These are phyloP conservation scores for Phalacrocorax brasilianus DNA, from an alignment of 2,113 vertebrate species.

Conservation along the genomic window DNA sequence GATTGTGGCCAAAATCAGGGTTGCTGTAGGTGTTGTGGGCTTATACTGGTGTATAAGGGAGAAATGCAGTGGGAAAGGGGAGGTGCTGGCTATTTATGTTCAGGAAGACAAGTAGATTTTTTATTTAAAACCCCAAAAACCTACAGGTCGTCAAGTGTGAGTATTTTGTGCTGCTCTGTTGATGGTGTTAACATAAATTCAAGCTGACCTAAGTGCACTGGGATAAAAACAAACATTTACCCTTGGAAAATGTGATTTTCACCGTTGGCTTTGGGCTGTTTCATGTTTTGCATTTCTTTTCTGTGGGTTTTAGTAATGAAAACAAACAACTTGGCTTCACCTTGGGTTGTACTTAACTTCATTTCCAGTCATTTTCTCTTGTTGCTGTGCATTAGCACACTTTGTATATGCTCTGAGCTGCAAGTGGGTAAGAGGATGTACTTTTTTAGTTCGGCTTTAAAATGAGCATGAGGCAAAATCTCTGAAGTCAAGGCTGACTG, in stretches of 20 bases:
- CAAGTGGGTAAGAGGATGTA: not conserved
- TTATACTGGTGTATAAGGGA: not conserved
- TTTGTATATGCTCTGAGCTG: not conserved
- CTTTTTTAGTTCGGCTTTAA: not conserved
- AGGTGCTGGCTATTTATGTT: not conserved
- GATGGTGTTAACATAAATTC: not conserved
- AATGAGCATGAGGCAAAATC: not conserved
- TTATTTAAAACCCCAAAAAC: too few species aligned
- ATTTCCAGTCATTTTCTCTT: not conserved
- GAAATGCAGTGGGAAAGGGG: not conserved
- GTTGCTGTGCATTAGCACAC: not conserved
- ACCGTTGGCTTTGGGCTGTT: not conserved
- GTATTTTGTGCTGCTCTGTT: not conserved
- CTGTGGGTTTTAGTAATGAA: slow-evolving; percentile 38
- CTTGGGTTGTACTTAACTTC: not conserved
- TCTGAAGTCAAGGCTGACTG: not conserved
- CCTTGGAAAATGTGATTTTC: not conserved
- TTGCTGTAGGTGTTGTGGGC: not conserved
- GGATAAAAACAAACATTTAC: slow-evolving; percentile 23
- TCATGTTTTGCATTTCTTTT: not conserved
- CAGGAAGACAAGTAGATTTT: not conserved
- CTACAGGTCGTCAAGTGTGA: not conserved
- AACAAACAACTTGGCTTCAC: slow-evolving; percentile 46
- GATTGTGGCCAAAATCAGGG: not conserved
- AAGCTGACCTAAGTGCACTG: not conserved